A percentile compares a stretch with the other conserved stretches of the same genome.
Evolutionary conservation across 2,113 vertebrate genomes (phyloP).

Genomic region (Rhombomys opimus): DNA sequence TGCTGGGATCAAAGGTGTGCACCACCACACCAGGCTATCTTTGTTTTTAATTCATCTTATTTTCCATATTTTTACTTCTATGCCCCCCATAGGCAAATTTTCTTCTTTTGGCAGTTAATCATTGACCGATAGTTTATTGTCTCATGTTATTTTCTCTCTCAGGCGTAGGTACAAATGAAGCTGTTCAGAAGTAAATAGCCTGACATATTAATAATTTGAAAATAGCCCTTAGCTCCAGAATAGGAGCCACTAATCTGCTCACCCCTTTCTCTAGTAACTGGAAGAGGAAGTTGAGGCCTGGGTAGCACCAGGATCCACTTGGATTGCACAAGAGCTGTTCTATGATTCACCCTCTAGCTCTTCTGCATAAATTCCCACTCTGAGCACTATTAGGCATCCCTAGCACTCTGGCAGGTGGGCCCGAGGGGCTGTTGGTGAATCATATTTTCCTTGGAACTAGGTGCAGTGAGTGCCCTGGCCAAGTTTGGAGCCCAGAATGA

Average conservation of each 20-base stretch:
- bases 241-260: not conserved
- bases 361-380: not conserved
- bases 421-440: not conserved
- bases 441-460: constrained; percentile 63
- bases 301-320: not conserved
- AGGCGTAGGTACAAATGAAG: not conserved
- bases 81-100: not conserved
- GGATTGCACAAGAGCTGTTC: not conserved
- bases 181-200: not conserved
- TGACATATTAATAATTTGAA: not conserved
- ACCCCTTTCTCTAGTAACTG: not conserved
- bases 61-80: not conserved
- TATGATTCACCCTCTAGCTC: not conserved
- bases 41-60: not conserved
- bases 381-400: not conserved
- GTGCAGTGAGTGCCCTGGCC: constrained; percentile 91
- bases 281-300: not conserved
- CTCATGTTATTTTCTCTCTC: not conserved
- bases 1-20: not conserved
- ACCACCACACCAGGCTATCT: too few relatives aligned
- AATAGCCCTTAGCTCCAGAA: not conserved
- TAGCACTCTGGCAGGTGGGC: not conserved
- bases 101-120: not conserved
- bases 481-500: constrained; percentile 93
- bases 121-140: not conserved